Percentiles rank a stretch among this genome's conserved stretches.
These are phyloP conservation scores for Epinephelus cyanopodus DNA, from an alignment of 2,113 vertebrate species.

Conservation along the genomic window DNA sequence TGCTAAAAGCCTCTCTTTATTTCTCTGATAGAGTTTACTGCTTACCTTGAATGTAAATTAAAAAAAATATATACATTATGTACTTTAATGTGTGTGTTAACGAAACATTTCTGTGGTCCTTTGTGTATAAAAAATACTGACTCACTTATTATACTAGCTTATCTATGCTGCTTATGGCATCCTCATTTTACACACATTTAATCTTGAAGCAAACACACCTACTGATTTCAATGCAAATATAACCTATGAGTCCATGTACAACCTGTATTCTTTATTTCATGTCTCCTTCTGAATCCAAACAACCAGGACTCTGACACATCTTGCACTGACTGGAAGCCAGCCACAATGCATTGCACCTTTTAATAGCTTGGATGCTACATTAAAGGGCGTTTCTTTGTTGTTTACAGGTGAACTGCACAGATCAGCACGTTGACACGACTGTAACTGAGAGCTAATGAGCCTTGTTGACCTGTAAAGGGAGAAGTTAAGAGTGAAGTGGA, in stretches of 20 bases:
- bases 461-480: not conserved
- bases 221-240: not conserved
- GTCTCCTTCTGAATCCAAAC: not conserved
- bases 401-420: constrained; percentile 74
- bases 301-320: not conserved
- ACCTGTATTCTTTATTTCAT: not conserved
- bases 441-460: constrained; percentile 4
- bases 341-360: constrained; percentile 81
- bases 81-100: no score
- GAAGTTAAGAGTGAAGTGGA: not conserved
- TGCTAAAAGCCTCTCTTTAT: not conserved
- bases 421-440: constrained; percentile 53
- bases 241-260: not conserved
- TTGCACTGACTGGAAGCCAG: not conserved
- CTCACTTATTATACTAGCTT: not conserved
- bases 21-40: not conserved
- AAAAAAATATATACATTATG: not conserved
- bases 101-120: not conserved
- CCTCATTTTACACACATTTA: not conserved
- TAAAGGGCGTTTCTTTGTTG: constrained; percentile 12
- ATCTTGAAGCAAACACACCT: not conserved
- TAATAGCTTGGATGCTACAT: constrained; percentile 74
- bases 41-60: not conserved
- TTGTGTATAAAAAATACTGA: not conserved
- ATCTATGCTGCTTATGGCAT: not conserved